Conservation (phyloP, 1,140 invertebrate species). For the Drosophila subpulchrella region DNA sequence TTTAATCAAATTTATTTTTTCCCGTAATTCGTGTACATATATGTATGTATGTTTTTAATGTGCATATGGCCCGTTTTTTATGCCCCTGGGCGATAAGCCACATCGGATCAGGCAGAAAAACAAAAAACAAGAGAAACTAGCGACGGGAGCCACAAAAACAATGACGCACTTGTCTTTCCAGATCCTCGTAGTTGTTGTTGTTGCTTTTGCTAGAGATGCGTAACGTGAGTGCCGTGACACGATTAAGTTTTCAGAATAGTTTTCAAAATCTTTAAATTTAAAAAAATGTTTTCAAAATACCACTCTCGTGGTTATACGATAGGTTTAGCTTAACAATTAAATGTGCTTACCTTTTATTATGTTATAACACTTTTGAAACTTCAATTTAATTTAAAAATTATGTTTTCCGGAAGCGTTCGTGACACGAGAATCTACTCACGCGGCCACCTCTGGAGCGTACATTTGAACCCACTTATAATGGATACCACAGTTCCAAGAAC, state of each 20-base stretch:
- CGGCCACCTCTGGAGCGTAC: neutral
- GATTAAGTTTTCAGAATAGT: no score
- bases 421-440: neutral
- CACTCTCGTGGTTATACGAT: no score
- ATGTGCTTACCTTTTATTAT: no score
- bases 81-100: conserved; percentile 33
- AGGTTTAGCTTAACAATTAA: no score
- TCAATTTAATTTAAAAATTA: no score
- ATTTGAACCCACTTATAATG: conserved; percentile 25
- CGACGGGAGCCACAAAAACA: conserved; percentile 49
- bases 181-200: conserved; percentile 23
- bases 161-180: conserved; percentile 72
- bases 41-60: conserved; percentile 12
- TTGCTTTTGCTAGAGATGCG: conserved; percentile 17
- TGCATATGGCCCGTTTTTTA: conserved; percentile 13
- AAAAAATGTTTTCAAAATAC: no score
- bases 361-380: no score
- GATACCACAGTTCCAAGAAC: conserved; percentile 26
- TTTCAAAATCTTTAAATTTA: no score
- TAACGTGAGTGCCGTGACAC: neutral
- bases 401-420: neutral
- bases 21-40: conserved; percentile 33
- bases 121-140: conserved; percentile 3
- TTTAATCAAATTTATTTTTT: conserved; percentile 71
- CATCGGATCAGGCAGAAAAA: conserved; percentile 32